Base-by-base conservation (phyloP, 2,888 invertebrate species). In the Drosophila siamana region DNA sequence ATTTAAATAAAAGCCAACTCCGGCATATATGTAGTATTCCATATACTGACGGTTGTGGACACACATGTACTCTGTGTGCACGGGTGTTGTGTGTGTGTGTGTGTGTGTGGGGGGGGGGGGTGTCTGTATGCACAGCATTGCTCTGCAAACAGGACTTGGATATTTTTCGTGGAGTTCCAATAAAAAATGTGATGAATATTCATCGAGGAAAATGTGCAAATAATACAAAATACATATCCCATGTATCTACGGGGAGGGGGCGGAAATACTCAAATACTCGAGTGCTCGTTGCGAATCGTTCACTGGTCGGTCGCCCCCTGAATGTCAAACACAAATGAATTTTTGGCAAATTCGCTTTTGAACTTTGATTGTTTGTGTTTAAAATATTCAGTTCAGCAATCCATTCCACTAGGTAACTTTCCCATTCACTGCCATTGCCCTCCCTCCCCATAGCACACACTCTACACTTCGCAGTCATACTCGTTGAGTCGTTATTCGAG, bases 341-440 rank as follows among this genome's bases (percentile, higher is more conserved):
- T 64, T 59, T 64, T 52, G 59, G 43, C 51, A 56, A 64, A 73
- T 59, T 77, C 52, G 56, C 56, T 56, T 60, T 71, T 64, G 54
- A 55, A 52, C 54, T 64, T 51, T 48, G 41, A 52, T 52, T 72
- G 71, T 69, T 77, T 77, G 52, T 52, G 40, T 52, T 73, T 76
- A 55, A 71, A 64, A 73, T 77, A 60, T 56, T 64, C 46, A 70
- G 46, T 75, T 62, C 33, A 43, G 36, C 41, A 62, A 72, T 73
- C 26, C 41, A 38, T 54, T 50, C 15, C 26, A 22, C 26, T 46
- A n/a, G 43, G 36, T 59, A 52, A 41, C 40, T 57, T 51, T 57
- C 38, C 28, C 40, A 9, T 4, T 19, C 26, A 9, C 7, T 13
- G 7, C n/a, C n/a, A n/a, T n/a, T n/a, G n/a, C n/a, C n/a, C n/a